Evolutionary conservation across 2,797 vertebrate species (phyloP).

Genomic region (Acanthurus tractus): DNA sequence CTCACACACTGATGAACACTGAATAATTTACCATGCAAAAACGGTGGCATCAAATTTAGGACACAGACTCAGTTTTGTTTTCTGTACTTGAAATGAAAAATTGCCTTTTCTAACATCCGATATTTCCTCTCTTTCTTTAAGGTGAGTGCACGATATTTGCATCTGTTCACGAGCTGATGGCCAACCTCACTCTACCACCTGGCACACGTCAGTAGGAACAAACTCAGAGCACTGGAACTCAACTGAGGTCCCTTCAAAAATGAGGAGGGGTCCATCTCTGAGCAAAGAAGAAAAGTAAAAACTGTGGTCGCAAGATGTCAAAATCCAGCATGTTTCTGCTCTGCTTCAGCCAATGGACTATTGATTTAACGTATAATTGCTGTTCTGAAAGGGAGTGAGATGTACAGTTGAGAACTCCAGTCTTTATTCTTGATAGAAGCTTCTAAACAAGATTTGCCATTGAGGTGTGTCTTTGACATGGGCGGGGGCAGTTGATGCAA

Average conservation of each 20-base stretch:
- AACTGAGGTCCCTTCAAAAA: slow-evolving; percentile 16
- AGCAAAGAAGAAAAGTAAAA: slow-evolving; percentile 17
- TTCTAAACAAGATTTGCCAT: slow-evolving; percentile 45
- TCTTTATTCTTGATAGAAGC: slow-evolving; percentile 58
- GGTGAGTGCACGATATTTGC: slow-evolving; percentile 99
- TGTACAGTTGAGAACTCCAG: slow-evolving; percentile 56
- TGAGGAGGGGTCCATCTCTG: slow-evolving; percentile 6
- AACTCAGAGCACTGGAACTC: slow-evolving; percentile 17
- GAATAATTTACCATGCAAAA: slow-evolving; percentile 8
- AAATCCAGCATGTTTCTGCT: slow-evolving; percentile 74
- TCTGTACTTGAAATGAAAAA: background rate
- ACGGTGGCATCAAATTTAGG: background rate
- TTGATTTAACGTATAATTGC: slow-evolving; percentile 60
- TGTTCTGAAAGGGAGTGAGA: slow-evolving; percentile 73
- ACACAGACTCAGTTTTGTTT: background rate
- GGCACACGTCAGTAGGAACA: slow-evolving; percentile 90
- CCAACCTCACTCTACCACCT: slow-evolving; percentile 94
- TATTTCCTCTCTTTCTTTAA: slow-evolving; percentile 74
- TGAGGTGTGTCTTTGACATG: background rate
- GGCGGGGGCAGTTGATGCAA: slow-evolving; percentile 75
- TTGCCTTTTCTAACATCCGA: background rate
- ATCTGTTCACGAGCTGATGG: slow-evolving; percentile 98
- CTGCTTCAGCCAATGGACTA: slow-evolving; percentile 57
- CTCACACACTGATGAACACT: background rate
- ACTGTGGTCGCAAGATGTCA: slow-evolving; percentile 56